Evolutionary conservation across 2,797 vertebrate genomes (phyloP), one percentile per base, ranked within the genome.

Genomic region (Remorina albescens): DNA sequence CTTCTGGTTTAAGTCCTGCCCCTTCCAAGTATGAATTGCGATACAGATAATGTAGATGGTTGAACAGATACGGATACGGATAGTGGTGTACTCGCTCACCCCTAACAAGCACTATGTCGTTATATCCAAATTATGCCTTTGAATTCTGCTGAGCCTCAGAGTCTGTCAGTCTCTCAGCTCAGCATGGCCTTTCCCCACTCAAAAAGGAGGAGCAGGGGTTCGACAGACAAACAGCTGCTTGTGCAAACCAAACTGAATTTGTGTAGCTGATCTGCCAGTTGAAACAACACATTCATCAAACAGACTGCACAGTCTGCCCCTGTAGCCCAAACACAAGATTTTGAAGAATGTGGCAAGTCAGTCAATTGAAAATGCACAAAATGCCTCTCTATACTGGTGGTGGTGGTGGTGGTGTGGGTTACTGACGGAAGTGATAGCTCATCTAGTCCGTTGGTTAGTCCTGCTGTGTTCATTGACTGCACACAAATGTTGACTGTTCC

Each of bases 231-330:
- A 84, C 65, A 86, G 74, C 51, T 67, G 53, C 74, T 83, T 74
- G 57, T 75, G 51, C 68, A 71, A 80, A 42, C 41, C 41, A 42
- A 18, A 42, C 41, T 71, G 34, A 62, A 75, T 76, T 69, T 77
- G 55, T 58, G 77, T 63, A 59, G 66, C 19, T 41, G 66, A 79
- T 70, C 64, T 60, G 73, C 36, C 58, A 68, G 53, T 65, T 78
- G 73, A 84, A 66, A 69, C 65, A 82, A 62, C 49, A 65, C 71
- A 74, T 84, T 75, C 66, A 86, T 82, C 81, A 85, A 82, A 84
- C 30, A 5, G 25, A 12, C 36, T 67, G 0, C 10, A 63, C 69
- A 49, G 67, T 30, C 71, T 76, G 55, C 54, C 56, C 55, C 44
- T 58, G 19, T 44, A 55, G 55, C 46, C 69, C 54, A 47, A 47